Base-by-base conservation (phyloP, 2,888 invertebrate genomes). In the Thymelicus sylvestris region DNA sequence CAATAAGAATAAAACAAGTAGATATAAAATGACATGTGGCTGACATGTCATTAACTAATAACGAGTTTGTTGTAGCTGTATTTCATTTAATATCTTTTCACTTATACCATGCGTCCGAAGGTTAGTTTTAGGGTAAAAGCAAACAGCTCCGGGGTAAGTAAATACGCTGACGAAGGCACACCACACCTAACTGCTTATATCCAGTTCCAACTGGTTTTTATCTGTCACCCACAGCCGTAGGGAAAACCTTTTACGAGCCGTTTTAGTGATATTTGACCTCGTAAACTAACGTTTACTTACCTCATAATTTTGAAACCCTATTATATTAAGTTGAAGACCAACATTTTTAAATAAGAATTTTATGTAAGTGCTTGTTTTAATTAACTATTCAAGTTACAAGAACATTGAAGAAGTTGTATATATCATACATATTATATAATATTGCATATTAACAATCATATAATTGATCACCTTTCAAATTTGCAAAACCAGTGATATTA, bases 121-220 rank as follows among this genome's bases (percentile, higher is more conserved):
- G 88, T 87, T 89, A 88, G 86, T 87, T 86, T 86, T 87, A 87
- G 91, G 91, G 91, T 87, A 85, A 85, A 88, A 88, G 88, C 91
- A 93, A 92, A 93, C 90, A 91, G 91, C 91, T 87, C 78, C 85
- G 77, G 91, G 92, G 89, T 87, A 86, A 86, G 92, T 84, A 92
- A 92, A 93, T 91, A 92, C 86, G 92, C 92, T 93, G 93, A 93
- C 90, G 88, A 87, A 87, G 91, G 84, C 86, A 83, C 82, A 86
- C 87, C 85, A 85, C 85, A 87, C 87, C 88, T 87, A 83, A 78
- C 82, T 80, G 81, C 77, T 79, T 80, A 79, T 83, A 80, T 76
- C 79, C 82, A 82, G 86, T 83, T 85, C 81, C 82, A 79, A 81
- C 83, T 83, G 80, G 86, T 90, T 92, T 92, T 91, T 91, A 91